A percentile compares a stretch with the other conserved stretches of the same genome.
Evolutionary conservation across 2,797 vertebrate species (phyloP).

Genomic region (Halcyon chelicuti): DNA sequence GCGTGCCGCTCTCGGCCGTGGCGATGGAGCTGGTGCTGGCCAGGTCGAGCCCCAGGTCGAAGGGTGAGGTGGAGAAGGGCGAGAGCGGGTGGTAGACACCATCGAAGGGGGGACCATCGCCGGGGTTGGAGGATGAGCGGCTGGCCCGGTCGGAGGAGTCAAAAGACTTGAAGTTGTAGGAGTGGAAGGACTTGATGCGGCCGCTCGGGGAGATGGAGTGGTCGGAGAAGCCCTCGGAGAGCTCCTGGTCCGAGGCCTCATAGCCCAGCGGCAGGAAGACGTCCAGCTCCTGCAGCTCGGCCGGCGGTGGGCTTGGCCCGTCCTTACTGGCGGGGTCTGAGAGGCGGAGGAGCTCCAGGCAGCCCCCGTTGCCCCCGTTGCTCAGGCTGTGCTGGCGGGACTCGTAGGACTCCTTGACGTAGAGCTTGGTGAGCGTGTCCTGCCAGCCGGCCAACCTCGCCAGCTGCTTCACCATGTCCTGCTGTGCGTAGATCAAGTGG

Average conservation of each 20-base stretch:
- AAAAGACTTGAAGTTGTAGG: constrained; percentile 86
- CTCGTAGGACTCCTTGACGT: constrained; percentile 90
- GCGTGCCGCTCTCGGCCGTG: constrained; percentile 66
- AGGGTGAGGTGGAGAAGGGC: constrained; percentile 86
- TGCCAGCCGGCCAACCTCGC: constrained; percentile 92
- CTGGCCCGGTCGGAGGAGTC: constrained; percentile 86
- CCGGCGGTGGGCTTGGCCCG: background rate
- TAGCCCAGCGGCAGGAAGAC: constrained; percentile 77
- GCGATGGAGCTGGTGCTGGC: constrained; percentile 77
- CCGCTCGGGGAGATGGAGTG: constrained; percentile 82
- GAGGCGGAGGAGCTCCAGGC: constrained; percentile 74
- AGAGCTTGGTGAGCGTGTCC: constrained; percentile 93
- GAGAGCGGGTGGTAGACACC: constrained; percentile 89
- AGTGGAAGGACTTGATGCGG: constrained; percentile 76
- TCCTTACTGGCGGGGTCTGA: constrained; percentile 47
- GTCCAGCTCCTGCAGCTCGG: constrained; percentile 47
- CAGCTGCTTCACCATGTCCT: constrained; percentile 89
- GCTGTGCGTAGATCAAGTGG: constrained; percentile 89
- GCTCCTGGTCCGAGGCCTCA: constrained; percentile 74
- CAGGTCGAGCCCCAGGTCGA: constrained; percentile 87
- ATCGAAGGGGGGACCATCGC: constrained; percentile 74
- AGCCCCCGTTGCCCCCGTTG: constrained; percentile 41
- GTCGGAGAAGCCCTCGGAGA: constrained; percentile 85
- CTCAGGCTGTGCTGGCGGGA: constrained; percentile 77
- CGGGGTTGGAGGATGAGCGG: constrained; percentile 82